These are phyloP conservation scores for Sturmia bella DNA, from an alignment of 2,888 invertebrate species.

Conservation along the genomic window DNA sequence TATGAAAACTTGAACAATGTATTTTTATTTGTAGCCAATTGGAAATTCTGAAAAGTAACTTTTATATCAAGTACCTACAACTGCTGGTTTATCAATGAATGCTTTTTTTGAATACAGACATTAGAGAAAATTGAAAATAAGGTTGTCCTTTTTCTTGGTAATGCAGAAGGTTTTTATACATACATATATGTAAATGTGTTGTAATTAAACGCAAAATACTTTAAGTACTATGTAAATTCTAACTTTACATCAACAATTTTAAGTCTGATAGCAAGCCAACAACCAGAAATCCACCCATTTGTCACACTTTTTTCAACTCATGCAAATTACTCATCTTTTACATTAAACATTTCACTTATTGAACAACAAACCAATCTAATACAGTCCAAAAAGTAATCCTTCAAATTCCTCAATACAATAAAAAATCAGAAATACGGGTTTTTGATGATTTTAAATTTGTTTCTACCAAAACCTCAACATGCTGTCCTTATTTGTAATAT, in stretches of 20 bases:
- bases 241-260: not conserved
- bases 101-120: too few relatives aligned
- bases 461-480: slow-evolving; percentile 26
- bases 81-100: too few relatives aligned
- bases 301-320: slow-evolving; percentile 59
- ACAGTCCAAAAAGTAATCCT: slow-evolving; percentile 23
- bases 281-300: slow-evolving; percentile 70
- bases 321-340: slow-evolving; percentile 40
- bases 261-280: slow-evolving; percentile 48
- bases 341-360: slow-evolving; percentile 44
- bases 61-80: too few relatives aligned
- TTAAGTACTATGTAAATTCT: slow-evolving; percentile 7
- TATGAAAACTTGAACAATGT: too few relatives aligned
- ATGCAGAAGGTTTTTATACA: slow-evolving; percentile 33
- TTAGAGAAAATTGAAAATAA: too few relatives aligned
- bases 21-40: too few relatives aligned
- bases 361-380: slow-evolving; percentile 27
- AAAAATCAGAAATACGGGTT: slow-evolving; percentile 9
- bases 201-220: not conserved
- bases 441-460: slow-evolving; percentile 28
- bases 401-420: slow-evolving; percentile 20
- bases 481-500: not conserved
- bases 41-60: too few relatives aligned
- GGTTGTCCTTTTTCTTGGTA: too few relatives aligned
- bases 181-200: not conserved